Evolutionary conservation across 2,113 vertebrate species (phyloP).

Genomic region (Octodon degus): DNA sequence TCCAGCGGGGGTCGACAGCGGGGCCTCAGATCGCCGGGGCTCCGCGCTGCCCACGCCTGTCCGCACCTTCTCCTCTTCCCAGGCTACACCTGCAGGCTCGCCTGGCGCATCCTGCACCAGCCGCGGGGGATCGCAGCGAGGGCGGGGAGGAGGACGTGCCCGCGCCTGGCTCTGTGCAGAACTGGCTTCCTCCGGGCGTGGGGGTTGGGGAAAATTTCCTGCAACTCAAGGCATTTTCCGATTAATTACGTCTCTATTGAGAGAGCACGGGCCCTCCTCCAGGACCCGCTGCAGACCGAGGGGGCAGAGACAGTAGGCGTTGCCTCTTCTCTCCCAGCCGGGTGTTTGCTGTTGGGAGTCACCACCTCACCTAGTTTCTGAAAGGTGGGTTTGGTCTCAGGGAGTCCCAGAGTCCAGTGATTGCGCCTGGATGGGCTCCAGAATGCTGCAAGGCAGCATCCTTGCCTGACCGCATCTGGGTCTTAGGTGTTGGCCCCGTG

Average conservation of each 20-base stretch:
- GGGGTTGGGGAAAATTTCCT: neutral
- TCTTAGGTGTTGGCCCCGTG: conserved; percentile 66
- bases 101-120: neutral
- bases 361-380: conserved; percentile 10
- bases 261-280: neutral
- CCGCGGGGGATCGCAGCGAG: neutral
- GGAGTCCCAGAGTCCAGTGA: neutral
- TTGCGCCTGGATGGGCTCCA: neutral
- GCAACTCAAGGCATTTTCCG: conserved; percentile 2
- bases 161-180: neutral
- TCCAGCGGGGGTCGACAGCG: neutral
- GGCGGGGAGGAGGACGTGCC: neutral
- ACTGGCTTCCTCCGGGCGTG: neutral
- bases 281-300: conserved; percentile 1
- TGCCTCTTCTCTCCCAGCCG: neutral
- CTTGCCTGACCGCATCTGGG: conserved; percentile 61
- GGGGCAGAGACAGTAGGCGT: neutral
- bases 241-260: neutral
- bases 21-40: neutral
- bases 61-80: neutral
- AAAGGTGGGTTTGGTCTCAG: conserved; percentile 15
- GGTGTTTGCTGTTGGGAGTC: neutral
- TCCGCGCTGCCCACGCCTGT: neutral
- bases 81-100: neutral
- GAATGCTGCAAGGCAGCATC: neutral